Percentiles rank a stretch among this genome's conserved stretches.
These are phyloP conservation scores for Paraplagusia blochii DNA, from an alignment of 2,113 vertebrate species.

Conservation along the genomic window DNA sequence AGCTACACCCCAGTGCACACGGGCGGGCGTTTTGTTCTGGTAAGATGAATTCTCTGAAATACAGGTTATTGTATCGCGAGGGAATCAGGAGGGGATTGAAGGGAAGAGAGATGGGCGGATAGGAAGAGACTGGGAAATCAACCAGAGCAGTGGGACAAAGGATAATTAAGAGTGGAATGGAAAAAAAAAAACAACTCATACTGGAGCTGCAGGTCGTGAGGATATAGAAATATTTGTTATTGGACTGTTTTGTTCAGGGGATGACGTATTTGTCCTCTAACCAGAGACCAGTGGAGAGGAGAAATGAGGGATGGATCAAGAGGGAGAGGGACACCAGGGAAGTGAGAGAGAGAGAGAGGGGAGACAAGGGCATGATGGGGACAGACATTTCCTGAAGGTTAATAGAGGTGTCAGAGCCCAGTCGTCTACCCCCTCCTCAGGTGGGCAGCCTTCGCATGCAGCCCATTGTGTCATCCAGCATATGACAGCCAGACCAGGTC, in stretches of 20 bases:
- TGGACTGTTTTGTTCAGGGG: conserved; percentile 36
- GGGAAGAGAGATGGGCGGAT: conserved; percentile 5
- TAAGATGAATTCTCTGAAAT: conserved; percentile 19
- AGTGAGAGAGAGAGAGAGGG: conserved; percentile 19
- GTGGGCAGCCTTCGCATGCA: conserved; percentile 46
- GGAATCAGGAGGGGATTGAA: conserved; percentile 2
- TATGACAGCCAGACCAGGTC: conserved; percentile 45
- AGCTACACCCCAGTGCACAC: conserved; percentile 20
- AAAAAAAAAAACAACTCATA: conserved; percentile 23
- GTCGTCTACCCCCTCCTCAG: conserved; percentile 21
- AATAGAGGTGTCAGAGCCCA: conserved; percentile 68
- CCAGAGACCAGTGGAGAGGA: conserved; percentile 30
- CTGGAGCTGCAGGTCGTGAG: conserved; percentile 28
- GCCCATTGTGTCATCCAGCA: conserved; percentile 29
- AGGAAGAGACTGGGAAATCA: neutral
- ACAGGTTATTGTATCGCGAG: conserved; percentile 1
- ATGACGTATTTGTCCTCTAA: conserved; percentile 14
- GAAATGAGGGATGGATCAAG: conserved; percentile 13
- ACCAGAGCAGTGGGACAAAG: conserved; percentile 22
- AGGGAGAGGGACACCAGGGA: conserved; percentile 17
- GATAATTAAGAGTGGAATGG: conserved; percentile 27
- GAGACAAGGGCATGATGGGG: conserved; percentile 17
- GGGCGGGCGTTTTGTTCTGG: conserved; percentile 20
- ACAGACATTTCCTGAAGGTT: conserved; percentile 62
- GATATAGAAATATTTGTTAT: conserved; percentile 45